Evolutionary conservation across 2,113 vertebrate species (phyloP).

Genomic region (Alaudala cheleensis): DNA sequence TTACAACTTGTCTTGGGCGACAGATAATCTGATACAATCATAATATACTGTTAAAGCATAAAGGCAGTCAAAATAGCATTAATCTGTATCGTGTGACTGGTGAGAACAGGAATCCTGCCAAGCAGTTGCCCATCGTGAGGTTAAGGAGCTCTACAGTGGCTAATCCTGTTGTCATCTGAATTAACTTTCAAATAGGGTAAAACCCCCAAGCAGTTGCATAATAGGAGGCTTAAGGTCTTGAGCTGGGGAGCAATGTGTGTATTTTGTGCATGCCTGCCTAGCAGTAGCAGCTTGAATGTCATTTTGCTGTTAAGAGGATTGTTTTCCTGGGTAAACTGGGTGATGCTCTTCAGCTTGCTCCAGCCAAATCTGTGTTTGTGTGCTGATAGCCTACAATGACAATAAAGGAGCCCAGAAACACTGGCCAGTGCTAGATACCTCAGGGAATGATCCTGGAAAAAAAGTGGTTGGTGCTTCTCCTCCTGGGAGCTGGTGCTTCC

Average conservation of each 20-base stretch:
- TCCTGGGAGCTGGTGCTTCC: background rate
- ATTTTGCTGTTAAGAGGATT: background rate
- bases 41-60: background rate
- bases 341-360: background rate
- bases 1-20: background rate
- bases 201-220: slow-evolving; percentile 5
- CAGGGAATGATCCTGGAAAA: background rate
- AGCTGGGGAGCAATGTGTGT: slow-evolving; percentile 13
- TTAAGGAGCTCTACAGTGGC: slow-evolving; percentile 58
- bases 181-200: slow-evolving; percentile 59
- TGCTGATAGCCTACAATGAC: background rate
- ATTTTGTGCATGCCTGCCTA: background rate
- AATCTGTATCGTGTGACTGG: slow-evolving; percentile 18
- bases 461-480: background rate
- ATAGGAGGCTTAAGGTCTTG: slow-evolving; percentile 3
- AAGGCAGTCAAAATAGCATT: background rate
- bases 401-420: background rate
- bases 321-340: background rate
- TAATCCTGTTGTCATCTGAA: slow-evolving; percentile 73
- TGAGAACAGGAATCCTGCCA: slow-evolving; percentile 49
- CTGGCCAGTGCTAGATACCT: no score
- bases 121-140: slow-evolving; percentile 8
- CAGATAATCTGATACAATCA: background rate
- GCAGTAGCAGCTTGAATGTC: background rate
- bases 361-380: background rate